Evolutionary conservation across 2,797 vertebrate species (phyloP).

Genomic region (Karalla daura): DNA sequence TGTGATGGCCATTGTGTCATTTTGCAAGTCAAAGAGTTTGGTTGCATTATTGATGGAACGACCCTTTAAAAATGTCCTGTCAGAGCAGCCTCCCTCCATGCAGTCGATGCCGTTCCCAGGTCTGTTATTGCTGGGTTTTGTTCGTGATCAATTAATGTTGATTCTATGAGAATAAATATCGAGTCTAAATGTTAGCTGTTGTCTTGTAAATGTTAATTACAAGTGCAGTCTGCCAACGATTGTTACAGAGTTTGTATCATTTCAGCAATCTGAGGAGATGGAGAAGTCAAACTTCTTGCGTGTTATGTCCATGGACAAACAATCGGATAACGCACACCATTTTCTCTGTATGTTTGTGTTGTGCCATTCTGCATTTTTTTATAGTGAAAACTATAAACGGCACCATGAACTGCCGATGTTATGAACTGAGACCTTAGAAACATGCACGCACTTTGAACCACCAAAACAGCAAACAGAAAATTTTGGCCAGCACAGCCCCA

Average conservation of each 20-base stretch:
- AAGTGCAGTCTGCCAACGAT: background rate
- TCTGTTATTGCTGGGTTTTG: conserved; percentile 10
- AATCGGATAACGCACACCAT: no score
- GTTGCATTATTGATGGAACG: background rate
- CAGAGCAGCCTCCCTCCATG: background rate
- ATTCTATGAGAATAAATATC: background rate
- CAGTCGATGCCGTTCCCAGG: conserved; percentile 1
- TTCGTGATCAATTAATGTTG: background rate
- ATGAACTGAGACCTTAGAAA: no score
- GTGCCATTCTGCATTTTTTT: background rate
- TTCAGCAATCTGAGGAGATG: background rate
- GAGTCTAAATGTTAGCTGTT: background rate
- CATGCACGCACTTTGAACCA: no score
- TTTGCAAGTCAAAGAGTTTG: conserved; percentile 10
- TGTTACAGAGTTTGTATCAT: background rate
- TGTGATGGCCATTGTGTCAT: conserved; percentile 20
- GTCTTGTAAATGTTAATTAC: background rate
- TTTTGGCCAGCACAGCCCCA: no score
- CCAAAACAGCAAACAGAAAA: no score
- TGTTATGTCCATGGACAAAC: background rate
- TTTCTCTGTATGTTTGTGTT: background rate
- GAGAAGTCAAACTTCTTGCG: background rate
- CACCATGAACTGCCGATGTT: background rate
- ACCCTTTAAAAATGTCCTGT: conserved; percentile 28
- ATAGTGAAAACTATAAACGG: background rate